A percentile compares a stretch with the other conserved stretches of the same genome.
phyloP scores from a whole-genome alignment of 2,113 vertebrate genomes.

The Sebastes fasciatus region DNA sequence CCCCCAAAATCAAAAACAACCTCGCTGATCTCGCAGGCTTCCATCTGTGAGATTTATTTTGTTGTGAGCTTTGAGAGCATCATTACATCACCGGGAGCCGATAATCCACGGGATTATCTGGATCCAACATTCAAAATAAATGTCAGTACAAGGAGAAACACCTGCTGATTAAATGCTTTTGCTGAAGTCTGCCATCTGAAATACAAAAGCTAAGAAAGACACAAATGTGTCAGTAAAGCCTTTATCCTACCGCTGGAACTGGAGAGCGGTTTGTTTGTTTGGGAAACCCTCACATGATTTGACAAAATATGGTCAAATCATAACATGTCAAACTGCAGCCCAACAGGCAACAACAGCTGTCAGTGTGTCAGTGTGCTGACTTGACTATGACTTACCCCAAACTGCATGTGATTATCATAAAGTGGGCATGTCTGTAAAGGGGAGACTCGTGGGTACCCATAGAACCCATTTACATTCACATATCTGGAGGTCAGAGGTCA shows the following conservation, averaged over 20 bases:
- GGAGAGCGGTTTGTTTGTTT: no score
- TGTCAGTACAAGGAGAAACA: conserved; percentile 36
- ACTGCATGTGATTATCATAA: no score
- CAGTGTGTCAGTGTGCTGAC: no score
- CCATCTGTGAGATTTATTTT: conserved; percentile 20
- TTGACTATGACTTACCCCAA: no score
- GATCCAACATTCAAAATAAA: conserved; percentile 24
- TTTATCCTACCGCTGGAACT: neutral
- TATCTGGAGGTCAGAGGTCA: no score
- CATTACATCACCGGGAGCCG: conserved; percentile 14
- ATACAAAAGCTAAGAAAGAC: neutral
- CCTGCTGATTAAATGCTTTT: conserved; percentile 32
- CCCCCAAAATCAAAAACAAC: conserved; percentile 15
- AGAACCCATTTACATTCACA: no score
- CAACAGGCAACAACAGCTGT: no score
- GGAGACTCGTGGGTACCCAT: no score
- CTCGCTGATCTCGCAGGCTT: neutral
- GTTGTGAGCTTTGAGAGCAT: conserved; percentile 1
- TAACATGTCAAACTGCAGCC: no score
- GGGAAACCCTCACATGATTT: no score
- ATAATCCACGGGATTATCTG: conserved; percentile 22
- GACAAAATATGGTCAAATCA: no score
- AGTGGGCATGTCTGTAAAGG: no score
- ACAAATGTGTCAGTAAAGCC: neutral
- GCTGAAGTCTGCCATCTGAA: neutral